Base-by-base conservation (phyloP, 2,888 invertebrate species). In the Archips xylosteana region DNA sequence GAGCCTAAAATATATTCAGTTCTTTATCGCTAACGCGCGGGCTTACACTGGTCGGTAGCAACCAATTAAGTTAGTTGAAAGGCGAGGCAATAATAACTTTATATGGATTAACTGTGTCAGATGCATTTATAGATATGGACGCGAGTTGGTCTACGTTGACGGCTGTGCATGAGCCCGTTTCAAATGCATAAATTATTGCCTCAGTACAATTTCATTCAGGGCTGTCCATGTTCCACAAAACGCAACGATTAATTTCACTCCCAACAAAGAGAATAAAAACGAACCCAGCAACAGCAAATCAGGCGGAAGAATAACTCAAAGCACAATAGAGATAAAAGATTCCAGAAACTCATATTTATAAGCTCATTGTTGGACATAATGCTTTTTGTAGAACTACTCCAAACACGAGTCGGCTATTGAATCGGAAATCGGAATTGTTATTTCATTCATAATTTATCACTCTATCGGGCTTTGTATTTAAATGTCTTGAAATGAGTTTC, bases 361-460 rank as follows among this genome's bases (percentile, higher is more conserved):
- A 87, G 86, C 84, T 88, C 86, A 91, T 92, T 92, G 92, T 92
- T 89, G 83, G 79, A 84, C 79, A 86, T 83, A 86, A 85, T 83
- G 85, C 83, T 90, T 90, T 89, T 89, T 90, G 88, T 88, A 88
- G 86, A 85, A 85, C 81, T 78, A 82, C 83, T 81, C 83, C 81
- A 84, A 88, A 89, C 89, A 89, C 86, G 87, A 87, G 84, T 83
- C 85, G 84, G 83, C 87, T 84, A 86, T 86, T 83, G 83, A 84
- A 83, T 84, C 78, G 79, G 84, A 86, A 89, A 83, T 84, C 78
- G 79, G 85, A 86, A 89, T 88, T 87, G 87, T 90, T 89, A 88
- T 88, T 89, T 86, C 89, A 90, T 92, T 92, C 88, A 90, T 89
- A 90, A 92, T 92, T 91, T 92, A 92, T 92, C 89, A 91, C 88